Conservation (phyloP, 2,113 vertebrate genomes). For the Poeciliopsis occidentalis region DNA sequence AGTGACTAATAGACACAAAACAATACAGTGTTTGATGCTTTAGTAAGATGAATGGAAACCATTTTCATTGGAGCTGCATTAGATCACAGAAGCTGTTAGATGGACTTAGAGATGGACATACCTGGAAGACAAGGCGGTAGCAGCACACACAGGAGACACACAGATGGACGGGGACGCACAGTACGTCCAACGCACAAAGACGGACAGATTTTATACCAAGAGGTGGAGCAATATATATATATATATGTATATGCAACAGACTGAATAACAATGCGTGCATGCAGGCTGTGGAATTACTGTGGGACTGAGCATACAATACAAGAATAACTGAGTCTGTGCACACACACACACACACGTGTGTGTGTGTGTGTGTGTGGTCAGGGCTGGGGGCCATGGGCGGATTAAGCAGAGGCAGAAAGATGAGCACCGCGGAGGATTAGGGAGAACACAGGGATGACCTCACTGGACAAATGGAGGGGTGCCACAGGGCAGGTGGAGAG, state of each 20-base stretch:
- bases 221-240: slow-evolving; percentile 13
- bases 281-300: slow-evolving; percentile 54
- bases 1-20: no score
- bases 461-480: slow-evolving; percentile 73
- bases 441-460: slow-evolving; percentile 75
- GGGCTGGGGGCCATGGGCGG: slow-evolving; percentile 64
- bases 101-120: slow-evolving; percentile 33
- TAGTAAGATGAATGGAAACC: no score
- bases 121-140: slow-evolving; percentile 50
- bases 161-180: slow-evolving; percentile 23
- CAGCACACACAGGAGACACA: slow-evolving; percentile 31
- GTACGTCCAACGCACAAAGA: slow-evolving; percentile 42
- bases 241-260: background rate
- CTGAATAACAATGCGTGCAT: slow-evolving; percentile 33
- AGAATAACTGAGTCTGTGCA: slow-evolving; percentile 61
- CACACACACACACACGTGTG: slow-evolving; percentile 11
- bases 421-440: slow-evolving; percentile 76
- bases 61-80: background rate
- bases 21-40: no score
- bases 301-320: slow-evolving; percentile 56
- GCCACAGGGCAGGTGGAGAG: slow-evolving; percentile 47
- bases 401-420: slow-evolving; percentile 79
- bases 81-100: background rate
- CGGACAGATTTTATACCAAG: slow-evolving; percentile 69
- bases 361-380: slow-evolving; percentile 32